Evolutionary conservation across 2,797 vertebrate species (phyloP).

Genomic region (Dendrocincla fuliginosa): DNA sequence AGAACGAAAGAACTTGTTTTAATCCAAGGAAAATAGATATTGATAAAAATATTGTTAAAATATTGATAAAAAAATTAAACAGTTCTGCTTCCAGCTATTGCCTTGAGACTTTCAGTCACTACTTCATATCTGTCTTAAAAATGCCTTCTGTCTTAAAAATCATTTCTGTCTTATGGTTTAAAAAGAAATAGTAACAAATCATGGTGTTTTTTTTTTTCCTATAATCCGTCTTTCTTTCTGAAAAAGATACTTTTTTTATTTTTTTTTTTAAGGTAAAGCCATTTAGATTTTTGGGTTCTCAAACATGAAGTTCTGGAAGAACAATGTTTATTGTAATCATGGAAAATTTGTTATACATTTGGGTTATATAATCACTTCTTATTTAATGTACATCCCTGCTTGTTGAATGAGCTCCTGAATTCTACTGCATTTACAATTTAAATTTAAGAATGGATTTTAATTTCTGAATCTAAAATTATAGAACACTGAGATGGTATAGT

Average conservation of each 20-base stretch:
- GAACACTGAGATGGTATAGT: background rate
- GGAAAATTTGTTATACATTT: background rate
- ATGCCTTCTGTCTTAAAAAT: background rate
- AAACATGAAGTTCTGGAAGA: background rate
- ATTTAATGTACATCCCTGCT: background rate
- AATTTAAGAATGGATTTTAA: background rate
- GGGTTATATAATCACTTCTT: background rate
- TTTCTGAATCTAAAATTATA: background rate
- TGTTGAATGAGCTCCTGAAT: background rate
- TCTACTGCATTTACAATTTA: background rate
- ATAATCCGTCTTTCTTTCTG: background rate
- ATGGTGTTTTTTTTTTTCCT: background rate
- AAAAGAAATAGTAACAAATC: background rate
- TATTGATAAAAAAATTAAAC: background rate
- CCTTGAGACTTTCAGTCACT: background rate
- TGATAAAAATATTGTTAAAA: background rate
- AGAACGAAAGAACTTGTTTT: background rate
- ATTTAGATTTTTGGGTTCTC: background rate
- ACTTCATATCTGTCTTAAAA: background rate
- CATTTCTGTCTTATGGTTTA: background rate
- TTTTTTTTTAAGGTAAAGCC: background rate
- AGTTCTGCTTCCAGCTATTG: background rate
- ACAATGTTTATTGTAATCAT: background rate
- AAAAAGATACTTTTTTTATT: background rate
- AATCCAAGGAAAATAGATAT: background rate